Evolutionary conservation across 35 echinoderm and acorn worm genomes (phyloP), one percentile per base, ranked within the genome.

Genomic region (Anneissia japonica): DNA sequence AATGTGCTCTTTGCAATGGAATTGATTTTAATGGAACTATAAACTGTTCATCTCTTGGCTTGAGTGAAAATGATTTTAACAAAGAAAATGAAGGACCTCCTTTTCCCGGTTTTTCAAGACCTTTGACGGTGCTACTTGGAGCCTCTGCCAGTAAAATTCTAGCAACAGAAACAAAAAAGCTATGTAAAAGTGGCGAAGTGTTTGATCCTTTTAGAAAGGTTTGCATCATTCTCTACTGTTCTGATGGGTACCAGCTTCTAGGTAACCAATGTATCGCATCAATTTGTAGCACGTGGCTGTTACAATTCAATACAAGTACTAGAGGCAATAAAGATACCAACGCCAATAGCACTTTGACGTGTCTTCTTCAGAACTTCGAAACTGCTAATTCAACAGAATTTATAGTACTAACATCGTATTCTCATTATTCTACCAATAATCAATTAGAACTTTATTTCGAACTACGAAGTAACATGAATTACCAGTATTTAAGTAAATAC

Each of bases 121-220:
- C 29, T 34, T 51, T 38, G 16, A 32, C 74, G 14, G 21, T 43
- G 7, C 74, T 87, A 34, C 32, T 79, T 64, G 34, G 34, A 23
- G 39, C 78, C 13, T 87, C 78, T 35, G 85, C 78, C 76, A 79
- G 34, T 46, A 34, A 31, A 32, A 10, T 79, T 16, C 7, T 28
- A 30, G 74, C 30, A 32, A 31, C 39, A 30, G 55, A 40, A 35
- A 23, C 35, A 23, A 13, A 30, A 19, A 64, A 78, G 7, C 74
- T 79, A 13, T 75, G 56, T 77, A 80, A 76, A 1, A 82, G 34
- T 56, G 85, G 85, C 17, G 37, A 89, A 77, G 37, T 89, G 28
- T 89, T 82, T 33, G 87, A 89, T 46, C 80, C 80, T 4, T 89
- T 89, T 89, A 37, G 74, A 31, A 26, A 83, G 11, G 34, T 14